Conservation (phyloP, 2,113 vertebrate species). For the chimpanzee (Pan troglodytes) region DNA sequence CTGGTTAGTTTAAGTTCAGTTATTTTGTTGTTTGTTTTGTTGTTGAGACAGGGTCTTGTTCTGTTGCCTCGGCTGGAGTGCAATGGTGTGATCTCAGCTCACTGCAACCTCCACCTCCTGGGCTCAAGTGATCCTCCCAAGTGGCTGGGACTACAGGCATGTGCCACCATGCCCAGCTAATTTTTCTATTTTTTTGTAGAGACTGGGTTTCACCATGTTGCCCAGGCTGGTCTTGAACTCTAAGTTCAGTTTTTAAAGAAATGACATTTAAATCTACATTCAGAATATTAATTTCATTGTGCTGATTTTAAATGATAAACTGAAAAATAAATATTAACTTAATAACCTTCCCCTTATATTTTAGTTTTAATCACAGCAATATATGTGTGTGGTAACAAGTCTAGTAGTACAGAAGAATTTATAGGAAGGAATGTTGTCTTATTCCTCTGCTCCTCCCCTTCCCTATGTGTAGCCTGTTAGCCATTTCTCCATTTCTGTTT, state of each 20-base stretch:
- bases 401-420: neutral
- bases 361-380: slow-evolving; percentile 18
- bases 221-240: no score
- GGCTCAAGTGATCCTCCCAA: no score
- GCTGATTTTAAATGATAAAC: slow-evolving; percentile 3
- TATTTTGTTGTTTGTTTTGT: neutral
- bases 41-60: no score
- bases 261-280: neutral
- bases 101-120: no score
- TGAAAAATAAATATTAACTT: neutral
- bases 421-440: neutral
- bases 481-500: neutral
- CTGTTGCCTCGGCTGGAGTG: no score
- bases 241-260: neutral
- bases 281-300: slow-evolving; percentile 1
- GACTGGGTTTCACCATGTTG: no score
- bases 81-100: no score
- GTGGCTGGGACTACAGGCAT: no score
- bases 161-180: no score
- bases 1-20: neutral
- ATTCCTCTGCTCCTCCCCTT: neutral
- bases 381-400: neutral
- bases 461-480: neutral
- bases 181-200: no score
- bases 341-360: neutral